These are phyloP conservation scores for Psittacara wagleri DNA, from an alignment of 2,113 vertebrate species.

Conservation along the genomic window DNA sequence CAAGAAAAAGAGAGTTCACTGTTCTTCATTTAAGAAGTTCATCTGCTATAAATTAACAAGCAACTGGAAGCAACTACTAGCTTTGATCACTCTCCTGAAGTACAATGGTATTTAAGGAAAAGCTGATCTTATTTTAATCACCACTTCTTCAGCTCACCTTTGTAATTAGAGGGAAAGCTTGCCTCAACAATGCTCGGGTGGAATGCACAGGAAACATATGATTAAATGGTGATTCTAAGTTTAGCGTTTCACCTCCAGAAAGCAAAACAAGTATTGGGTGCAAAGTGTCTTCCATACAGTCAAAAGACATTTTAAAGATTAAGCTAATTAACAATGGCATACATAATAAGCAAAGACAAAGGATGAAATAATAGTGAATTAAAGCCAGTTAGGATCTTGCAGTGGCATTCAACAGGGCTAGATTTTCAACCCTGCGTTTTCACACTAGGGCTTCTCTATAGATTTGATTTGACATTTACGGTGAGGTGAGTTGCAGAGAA, in stretches of 20 bases:
- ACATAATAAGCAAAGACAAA: neutral
- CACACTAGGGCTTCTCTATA: neutral
- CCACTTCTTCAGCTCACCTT: conserved; percentile 2
- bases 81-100: conserved; percentile 35
- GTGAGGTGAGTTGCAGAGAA: neutral
- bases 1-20: neutral
- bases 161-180: conserved; percentile 51
- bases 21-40: neutral
- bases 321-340: neutral
- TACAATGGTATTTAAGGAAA: conserved; percentile 29
- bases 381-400: neutral
- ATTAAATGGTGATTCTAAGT: conserved; percentile 50
- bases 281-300: neutral
- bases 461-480: neutral
- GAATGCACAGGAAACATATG: conserved; percentile 51
- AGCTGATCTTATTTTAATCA: conserved; percentile 50
- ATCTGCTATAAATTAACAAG: neutral
- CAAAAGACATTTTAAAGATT: neutral
- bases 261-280: neutral
- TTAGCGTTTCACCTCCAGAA: conserved; percentile 23
- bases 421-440: neutral
- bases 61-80: neutral
- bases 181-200: neutral
- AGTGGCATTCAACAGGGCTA: neutral
- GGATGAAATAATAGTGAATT: neutral